A percentile compares a stretch with the other conserved stretches of the same genome.
Evolutionary conservation across 2,797 vertebrate genomes (phyloP).

Genomic region (Acipenser oxyrinchus): DNA sequence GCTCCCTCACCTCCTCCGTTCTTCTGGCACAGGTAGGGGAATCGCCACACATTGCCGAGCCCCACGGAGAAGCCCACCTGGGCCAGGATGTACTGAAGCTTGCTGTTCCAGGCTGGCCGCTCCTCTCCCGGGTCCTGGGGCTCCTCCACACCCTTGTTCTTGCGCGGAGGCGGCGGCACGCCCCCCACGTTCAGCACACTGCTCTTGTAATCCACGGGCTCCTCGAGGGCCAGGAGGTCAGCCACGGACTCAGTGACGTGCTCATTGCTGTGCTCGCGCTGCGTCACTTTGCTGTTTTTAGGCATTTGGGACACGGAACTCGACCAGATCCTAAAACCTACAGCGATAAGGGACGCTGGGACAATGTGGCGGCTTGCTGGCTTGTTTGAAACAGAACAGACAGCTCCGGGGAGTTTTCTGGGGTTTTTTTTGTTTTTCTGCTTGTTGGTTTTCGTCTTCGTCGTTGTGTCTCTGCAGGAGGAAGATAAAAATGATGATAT

Average conservation of each 20-base stretch:
- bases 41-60: conserved; percentile 94
- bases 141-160: conserved; percentile 48
- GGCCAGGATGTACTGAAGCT: conserved; percentile 91
- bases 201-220: conserved; percentile 90
- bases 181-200: conserved; percentile 77
- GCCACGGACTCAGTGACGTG: conserved; percentile 94
- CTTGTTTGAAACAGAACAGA: background rate
- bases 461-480: background rate
- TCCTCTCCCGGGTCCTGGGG: conserved; percentile 68
- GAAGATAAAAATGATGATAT: background rate
- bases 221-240: conserved; percentile 86
- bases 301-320: conserved; percentile 63
- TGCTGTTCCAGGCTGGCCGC: conserved; percentile 92
- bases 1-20: conserved; percentile 83
- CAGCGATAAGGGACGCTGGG: conserved; percentile 19
- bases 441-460: too few species aligned
- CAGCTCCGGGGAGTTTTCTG: too few species aligned
- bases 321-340: background rate
- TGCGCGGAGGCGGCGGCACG: conserved; percentile 42
- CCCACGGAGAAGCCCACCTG: conserved; percentile 96
- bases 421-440: too few species aligned
- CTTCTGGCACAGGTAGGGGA: conserved; percentile 96
- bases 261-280: conserved; percentile 87
- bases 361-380: conserved; percentile 15
- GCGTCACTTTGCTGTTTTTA: conserved; percentile 93